Evolutionary conservation across 2,113 vertebrate species (phyloP), one percentile per base, ranked within the genome.

Genomic region (Noctilio leporinus): DNA sequence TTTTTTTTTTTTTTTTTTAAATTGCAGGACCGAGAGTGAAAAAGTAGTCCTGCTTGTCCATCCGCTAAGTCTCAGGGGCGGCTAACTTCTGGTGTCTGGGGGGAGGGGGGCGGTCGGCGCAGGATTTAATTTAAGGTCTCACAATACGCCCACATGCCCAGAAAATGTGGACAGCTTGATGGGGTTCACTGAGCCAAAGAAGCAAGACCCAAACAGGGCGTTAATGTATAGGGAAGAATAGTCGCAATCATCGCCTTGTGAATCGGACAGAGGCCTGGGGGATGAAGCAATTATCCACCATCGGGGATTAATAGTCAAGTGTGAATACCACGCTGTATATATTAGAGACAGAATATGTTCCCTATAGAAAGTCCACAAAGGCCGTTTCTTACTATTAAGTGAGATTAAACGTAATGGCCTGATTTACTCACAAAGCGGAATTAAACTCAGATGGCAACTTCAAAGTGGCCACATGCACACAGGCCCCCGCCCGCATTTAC

Each of bases 391-490:
- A 98, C 98, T 98, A 99, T 99, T 99, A 99, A 98, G 98, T 98
- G 98, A 99, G 98, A 99, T 99, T 98, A 99, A 98, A 98, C 98
- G 98, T 98, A 98, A 98, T 98, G 98, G 98, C 98, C 98, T 98
- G 98, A 98, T 98, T 98, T 98, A 97, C 98, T 98, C 98, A 99
- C 98, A 99, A 99, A 99, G 97, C 98, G 98, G 98, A 98, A 98
- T 98, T 98, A 98, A 98, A 98, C 98, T 98, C 98, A 98, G 98
- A 98, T 98, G 98, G 98, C 98, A 97, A 98, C 98, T 98, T 99
- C 98, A 99, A 98, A 99, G 98, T 98, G 98, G 98, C 98, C 98
- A 97, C 98, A 98, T 94, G 98, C 97, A 97, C 98, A 98, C 97
- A 97, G 98, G 96, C 98, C 97, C 97, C 97, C 94, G 98, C 98